These are phyloP conservation scores for Varanus komodoensis DNA, from an alignment of 2,113 vertebrate species.

Conservation along the genomic window DNA sequence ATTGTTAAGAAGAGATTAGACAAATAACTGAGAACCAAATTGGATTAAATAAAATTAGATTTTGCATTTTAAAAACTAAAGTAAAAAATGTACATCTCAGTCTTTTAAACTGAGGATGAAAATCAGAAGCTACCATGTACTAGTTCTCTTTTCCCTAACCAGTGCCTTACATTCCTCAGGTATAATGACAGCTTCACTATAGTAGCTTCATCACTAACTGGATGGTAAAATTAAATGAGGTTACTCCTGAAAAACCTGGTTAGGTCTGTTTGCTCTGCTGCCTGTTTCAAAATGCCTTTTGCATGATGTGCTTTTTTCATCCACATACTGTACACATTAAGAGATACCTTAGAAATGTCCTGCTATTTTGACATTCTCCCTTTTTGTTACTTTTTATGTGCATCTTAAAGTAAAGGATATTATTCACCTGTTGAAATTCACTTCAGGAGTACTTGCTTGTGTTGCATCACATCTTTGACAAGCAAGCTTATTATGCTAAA, in stretches of 20 bases:
- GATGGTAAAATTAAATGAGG: not conserved
- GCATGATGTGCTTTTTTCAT: constrained; percentile 11
- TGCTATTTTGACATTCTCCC: constrained; percentile 16
- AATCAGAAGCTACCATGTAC: not conserved
- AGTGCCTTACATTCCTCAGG: not conserved
- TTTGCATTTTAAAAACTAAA: not conserved
- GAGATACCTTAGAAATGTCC: constrained; percentile 7
- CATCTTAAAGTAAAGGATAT: not conserved
- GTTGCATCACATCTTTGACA: constrained; percentile 46
- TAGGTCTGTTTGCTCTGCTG: not conserved
- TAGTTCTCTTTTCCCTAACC: not conserved
- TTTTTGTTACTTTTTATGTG: constrained; percentile 22
- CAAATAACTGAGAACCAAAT: not conserved
- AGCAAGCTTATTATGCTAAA: constrained; percentile 26
- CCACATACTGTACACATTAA: not conserved
- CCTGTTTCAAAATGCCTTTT: constrained; percentile 11
- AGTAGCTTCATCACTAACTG: not conserved
- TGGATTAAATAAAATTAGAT: not conserved
- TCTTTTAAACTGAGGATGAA: not conserved
- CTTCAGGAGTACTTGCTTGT: constrained; percentile 44
- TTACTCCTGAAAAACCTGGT: constrained; percentile 18
- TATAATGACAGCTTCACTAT: not conserved
- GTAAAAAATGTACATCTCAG: not conserved
- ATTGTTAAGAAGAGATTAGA: not conserved
- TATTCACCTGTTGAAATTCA: constrained; percentile 26